Percentiles rank a stretch among this genome's conserved stretches.
phyloP scores from a whole-genome alignment of 1,140 invertebrate genomes.

The Leptinotarsa texana region DNA sequence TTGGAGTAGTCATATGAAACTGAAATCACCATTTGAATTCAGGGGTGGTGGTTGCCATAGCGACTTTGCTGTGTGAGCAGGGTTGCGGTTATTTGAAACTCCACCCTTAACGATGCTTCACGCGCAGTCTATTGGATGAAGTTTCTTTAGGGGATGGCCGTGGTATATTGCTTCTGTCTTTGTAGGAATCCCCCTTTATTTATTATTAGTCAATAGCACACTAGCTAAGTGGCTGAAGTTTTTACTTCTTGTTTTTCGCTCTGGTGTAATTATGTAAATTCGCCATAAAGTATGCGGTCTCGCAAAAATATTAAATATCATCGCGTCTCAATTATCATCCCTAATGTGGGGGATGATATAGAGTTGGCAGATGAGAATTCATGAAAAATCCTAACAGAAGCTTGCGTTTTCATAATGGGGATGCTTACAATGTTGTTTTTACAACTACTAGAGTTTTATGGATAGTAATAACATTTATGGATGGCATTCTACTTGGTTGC shows the following conservation, averaged over 20 bases:
- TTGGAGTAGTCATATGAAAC: slow-evolving; percentile 48
- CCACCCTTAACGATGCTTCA: slow-evolving; percentile 39
- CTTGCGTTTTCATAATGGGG: too few relatives aligned
- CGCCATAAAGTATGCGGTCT: slow-evolving; percentile 35
- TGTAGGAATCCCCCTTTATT: slow-evolving; percentile 49
- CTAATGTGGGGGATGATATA: slow-evolving; percentile 16
- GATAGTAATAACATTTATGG: too few relatives aligned
- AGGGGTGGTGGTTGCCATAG: slow-evolving; percentile 47
- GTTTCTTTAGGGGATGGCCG: slow-evolving; percentile 34
- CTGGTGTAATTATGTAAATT: slow-evolving; percentile 53
- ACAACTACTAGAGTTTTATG: too few relatives aligned
- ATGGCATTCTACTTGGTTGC: too few relatives aligned
- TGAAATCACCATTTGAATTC: slow-evolving; percentile 49
- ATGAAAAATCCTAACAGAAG: too few relatives aligned
- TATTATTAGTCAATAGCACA: slow-evolving; percentile 56
- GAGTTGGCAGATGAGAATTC: neutral
- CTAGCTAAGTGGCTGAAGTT: slow-evolving; percentile 54
- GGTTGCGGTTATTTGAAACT: slow-evolving; percentile 41
- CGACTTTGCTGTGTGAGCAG: slow-evolving; percentile 33
- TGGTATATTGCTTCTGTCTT: slow-evolving; percentile 35
- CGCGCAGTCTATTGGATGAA: slow-evolving; percentile 30
- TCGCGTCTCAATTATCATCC: slow-evolving; percentile 16
- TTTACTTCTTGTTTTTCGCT: slow-evolving; percentile 53
- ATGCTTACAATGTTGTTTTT: too few relatives aligned
- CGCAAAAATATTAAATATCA: slow-evolving; percentile 22